A percentile compares a stretch with the other conserved stretches of the same genome.
phyloP scores from a whole-genome alignment of 2,113 vertebrate species.

The Xiphorhynchus elegans region DNA sequence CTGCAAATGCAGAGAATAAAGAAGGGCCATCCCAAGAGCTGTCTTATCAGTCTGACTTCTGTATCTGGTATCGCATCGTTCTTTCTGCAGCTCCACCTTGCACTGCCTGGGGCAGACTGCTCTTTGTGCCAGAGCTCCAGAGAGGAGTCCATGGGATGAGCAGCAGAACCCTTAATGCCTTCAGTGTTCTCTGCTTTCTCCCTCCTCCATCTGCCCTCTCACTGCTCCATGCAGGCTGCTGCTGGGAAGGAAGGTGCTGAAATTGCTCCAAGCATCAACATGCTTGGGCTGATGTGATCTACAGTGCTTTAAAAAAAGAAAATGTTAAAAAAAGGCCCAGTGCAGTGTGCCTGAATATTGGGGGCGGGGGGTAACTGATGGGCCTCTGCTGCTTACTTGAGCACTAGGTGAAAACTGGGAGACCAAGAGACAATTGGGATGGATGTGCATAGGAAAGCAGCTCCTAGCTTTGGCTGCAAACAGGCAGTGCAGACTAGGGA shows the following conservation, averaged over 20 bases:
- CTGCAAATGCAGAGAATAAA: neutral
- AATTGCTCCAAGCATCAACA: neutral
- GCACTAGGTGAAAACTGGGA: neutral
- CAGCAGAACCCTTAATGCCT: neutral
- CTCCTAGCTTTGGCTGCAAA: neutral
- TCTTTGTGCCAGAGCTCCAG: neutral
- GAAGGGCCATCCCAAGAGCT: neutral
- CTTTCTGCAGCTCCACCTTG: neutral
- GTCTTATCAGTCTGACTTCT: neutral
- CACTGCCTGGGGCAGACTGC: neutral
- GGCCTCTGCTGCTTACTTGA: neutral
- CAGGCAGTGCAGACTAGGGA: no score
- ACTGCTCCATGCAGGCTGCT: neutral
- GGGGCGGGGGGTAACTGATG: neutral
- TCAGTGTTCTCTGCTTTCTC: accelerated
- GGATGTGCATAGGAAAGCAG: neutral
- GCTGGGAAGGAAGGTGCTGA: neutral
- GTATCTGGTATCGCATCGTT: accelerated
- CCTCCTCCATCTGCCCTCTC: accelerated
- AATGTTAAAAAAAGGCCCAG: neutral
- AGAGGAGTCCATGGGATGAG: neutral
- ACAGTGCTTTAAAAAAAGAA: neutral
- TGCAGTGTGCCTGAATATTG: neutral
- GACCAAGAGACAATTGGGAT: neutral
- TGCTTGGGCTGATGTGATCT: neutral